These are phyloP conservation scores for Melanogrammus aeglefinus DNA, from an alignment of 2,797 vertebrate species.

Conservation along the genomic window DNA sequence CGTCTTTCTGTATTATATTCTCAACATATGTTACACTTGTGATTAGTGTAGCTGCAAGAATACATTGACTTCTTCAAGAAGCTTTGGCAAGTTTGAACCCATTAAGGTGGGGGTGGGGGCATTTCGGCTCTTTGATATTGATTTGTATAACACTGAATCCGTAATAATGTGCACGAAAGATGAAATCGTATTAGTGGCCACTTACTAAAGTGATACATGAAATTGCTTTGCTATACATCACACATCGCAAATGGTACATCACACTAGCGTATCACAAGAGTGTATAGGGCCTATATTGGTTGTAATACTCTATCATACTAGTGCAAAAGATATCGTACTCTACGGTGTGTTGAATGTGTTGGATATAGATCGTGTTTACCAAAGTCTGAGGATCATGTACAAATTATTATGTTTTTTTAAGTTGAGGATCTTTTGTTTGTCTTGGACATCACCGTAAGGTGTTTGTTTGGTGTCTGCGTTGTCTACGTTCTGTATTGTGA, in stretches of 20 bases:
- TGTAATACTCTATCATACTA: neutral
- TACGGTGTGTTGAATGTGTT: neutral
- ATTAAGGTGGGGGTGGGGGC: too few relatives aligned
- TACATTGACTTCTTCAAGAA: neutral
- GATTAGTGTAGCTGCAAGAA: neutral
- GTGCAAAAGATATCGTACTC: neutral
- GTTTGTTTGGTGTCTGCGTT: conserved; percentile 35
- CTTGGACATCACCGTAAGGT: conserved; percentile 17
- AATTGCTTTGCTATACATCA: neutral
- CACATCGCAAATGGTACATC: neutral
- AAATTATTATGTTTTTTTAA: conserved; percentile 33
- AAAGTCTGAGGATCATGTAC: conserved; percentile 30
- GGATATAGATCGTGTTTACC: conserved; percentile 41
- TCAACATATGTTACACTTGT: neutral
- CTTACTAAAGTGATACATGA: neutral
- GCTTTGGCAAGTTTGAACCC: too few relatives aligned
- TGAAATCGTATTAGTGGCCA: neutral
- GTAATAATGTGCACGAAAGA: neutral
- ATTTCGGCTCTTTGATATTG: neutral
- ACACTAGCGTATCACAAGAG: neutral
- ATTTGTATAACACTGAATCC: neutral
- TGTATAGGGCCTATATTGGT: neutral
- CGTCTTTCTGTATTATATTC: neutral
- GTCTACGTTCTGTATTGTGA: conserved; percentile 53
- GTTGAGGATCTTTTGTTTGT: conserved; percentile 15